A percentile compares a stretch with the other conserved stretches of the same genome.
Evolutionary conservation across 2,888 invertebrate genomes (phyloP).

Genomic region (Oscheius sp.): DNA sequence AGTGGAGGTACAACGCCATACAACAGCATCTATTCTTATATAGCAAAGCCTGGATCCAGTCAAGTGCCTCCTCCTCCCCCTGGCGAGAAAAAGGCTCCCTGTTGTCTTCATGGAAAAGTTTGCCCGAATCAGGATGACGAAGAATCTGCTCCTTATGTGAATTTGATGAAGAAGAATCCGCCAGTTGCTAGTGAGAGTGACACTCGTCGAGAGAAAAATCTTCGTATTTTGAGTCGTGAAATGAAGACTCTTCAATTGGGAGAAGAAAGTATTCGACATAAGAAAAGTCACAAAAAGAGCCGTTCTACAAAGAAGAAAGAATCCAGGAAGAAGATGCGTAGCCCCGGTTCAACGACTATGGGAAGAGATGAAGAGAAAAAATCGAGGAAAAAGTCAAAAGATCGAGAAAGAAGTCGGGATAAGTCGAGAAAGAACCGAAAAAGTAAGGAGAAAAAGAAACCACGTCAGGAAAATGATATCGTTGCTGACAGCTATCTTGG

Average conservation of each 20-base stretch:
- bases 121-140: conserved; percentile 2
- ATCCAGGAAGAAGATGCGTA: not conserved
- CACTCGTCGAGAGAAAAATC: not conserved
- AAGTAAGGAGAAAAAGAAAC: not conserved
- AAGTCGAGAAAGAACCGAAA: not conserved
- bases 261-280: not conserved
- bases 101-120: conserved; percentile 11
- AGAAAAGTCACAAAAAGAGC: not conserved
- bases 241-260: conserved; percentile 17
- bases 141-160: not conserved
- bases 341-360: not conserved
- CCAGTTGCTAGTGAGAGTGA: not conserved
- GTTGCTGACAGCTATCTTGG: not conserved
- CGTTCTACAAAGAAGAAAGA: not conserved
- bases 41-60: not conserved
- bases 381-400: no score
- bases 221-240: not conserved
- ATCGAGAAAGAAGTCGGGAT: not conserved
- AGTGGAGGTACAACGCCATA: not conserved
- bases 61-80: not conserved
- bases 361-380: not conserved
- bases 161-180: not conserved
- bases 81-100: not conserved
- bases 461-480: not conserved
- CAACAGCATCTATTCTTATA: not conserved